Evolutionary conservation across 2,888 invertebrate genomes (phyloP).

Genomic region (Luperina nickerlii): DNA sequence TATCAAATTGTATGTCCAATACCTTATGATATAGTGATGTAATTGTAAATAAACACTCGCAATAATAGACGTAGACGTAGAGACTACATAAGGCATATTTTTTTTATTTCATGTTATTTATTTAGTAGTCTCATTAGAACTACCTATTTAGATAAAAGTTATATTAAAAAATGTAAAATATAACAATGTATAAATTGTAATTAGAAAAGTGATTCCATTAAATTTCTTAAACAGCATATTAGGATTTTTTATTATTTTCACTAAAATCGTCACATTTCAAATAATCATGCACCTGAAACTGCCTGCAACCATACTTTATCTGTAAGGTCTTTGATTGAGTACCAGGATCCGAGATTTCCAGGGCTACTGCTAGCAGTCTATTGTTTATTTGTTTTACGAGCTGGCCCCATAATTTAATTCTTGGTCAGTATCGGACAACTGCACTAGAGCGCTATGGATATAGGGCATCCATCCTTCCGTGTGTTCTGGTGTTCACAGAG

Average conservation of each 20-base stretch:
- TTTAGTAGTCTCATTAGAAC: slow-evolving; percentile 83
- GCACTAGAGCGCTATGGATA: not conserved
- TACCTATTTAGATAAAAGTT: slow-evolving; percentile 79
- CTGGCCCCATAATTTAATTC: not conserved
- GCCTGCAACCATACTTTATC: not conserved
- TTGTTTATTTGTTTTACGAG: not conserved
- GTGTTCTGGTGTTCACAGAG: too few relatives aligned
- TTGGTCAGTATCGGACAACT: not conserved
- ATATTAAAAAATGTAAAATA: slow-evolving; percentile 85
- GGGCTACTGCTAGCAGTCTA: not conserved
- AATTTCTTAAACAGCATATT: slow-evolving; percentile 85
- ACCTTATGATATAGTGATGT: slow-evolving; percentile 73
- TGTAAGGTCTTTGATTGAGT: not conserved
- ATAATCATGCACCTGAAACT: not conserved
- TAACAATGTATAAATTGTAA: slow-evolving; percentile 89
- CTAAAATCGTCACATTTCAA: not conserved
- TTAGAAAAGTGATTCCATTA: slow-evolving; percentile 89
- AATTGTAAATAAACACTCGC: slow-evolving; percentile 86
- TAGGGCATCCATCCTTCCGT: not conserved
- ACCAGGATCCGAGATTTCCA: not conserved
- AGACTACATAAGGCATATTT: slow-evolving; percentile 78
- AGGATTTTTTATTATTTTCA: slow-evolving; percentile 11
- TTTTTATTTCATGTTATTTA: slow-evolving; percentile 85
- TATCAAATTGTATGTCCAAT: slow-evolving; percentile 78
- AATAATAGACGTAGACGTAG: slow-evolving; percentile 87